Percentiles rank a stretch among this genome's conserved stretches.
These are phyloP conservation scores for Philopedon plagiatum DNA, from an alignment of 2,888 invertebrate genomes.

Conservation along the genomic window DNA sequence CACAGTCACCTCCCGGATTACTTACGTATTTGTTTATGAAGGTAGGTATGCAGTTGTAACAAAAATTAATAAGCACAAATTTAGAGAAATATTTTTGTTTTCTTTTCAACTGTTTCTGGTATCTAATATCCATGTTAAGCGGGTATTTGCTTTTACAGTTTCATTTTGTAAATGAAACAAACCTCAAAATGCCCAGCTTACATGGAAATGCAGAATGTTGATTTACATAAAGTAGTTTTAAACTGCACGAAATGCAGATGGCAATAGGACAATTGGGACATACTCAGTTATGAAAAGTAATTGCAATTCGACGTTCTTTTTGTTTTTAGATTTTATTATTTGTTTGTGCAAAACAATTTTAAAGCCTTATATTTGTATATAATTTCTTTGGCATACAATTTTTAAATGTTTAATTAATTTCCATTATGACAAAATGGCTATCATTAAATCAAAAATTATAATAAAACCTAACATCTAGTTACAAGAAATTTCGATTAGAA, in stretches of 20 bases:
- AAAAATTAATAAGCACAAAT: too few relatives aligned
- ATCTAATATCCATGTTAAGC: slow-evolving; percentile 4
- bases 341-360: neutral
- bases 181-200: neutral
- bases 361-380: too few relatives aligned
- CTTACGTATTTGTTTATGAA: too few relatives aligned
- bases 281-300: neutral
- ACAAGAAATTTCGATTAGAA: too few relatives aligned
- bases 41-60: too few relatives aligned
- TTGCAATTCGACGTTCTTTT: neutral
- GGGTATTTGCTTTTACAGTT: neutral
- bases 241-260: neutral
- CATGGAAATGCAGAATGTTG: slow-evolving; percentile 8
- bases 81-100: neutral
- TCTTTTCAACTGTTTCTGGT: neutral
- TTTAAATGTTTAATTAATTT: too few relatives aligned
- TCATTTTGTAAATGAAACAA: neutral
- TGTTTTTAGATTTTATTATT: neutral
- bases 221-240: neutral
- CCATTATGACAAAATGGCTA: too few relatives aligned
- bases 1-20: too few relatives aligned
- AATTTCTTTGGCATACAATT: too few relatives aligned
- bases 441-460: too few relatives aligned
- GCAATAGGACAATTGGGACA: neutral
- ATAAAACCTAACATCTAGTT: too few relatives aligned